Evolutionary conservation across 1,140 invertebrate genomes (phyloP).

Genomic region (Drosophila mojavensis): DNA sequence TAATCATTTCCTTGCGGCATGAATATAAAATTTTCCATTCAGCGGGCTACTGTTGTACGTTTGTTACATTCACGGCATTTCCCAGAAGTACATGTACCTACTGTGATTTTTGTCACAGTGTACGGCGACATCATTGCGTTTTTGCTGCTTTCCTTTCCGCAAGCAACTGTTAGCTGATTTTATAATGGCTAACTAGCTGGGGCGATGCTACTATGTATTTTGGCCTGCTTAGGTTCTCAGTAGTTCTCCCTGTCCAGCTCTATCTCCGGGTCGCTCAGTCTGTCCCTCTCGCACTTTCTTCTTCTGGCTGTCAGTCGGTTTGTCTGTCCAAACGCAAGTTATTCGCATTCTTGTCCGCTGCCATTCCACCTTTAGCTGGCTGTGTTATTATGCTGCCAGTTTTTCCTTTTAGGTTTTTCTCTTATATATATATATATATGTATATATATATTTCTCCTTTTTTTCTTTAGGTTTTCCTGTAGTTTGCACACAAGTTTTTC

Average conservation of each 20-base stretch:
- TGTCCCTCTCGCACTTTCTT: constrained; percentile 26
- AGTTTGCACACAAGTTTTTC: constrained; percentile 78
- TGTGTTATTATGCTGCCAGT: constrained; percentile 70
- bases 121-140: constrained; percentile 17
- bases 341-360: constrained; percentile 58
- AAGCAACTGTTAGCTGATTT: constrained; percentile 9
- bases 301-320: constrained; percentile 23
- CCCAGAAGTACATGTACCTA: constrained; percentile 12
- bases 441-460: constrained; percentile 1
- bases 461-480: constrained; percentile 52
- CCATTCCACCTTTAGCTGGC: constrained; percentile 65
- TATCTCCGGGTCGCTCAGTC: neutral
- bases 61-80: constrained; percentile 23
- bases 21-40: constrained; percentile 40
- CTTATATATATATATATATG: constrained; percentile 13
- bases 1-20: constrained; percentile 25
- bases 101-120: constrained; percentile 42
- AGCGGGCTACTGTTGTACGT: constrained; percentile 18
- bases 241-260: constrained; percentile 38
- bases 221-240: constrained; percentile 57
- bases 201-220: constrained; percentile 39
- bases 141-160: neutral
- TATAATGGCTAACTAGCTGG: constrained; percentile 47
- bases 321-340: constrained; percentile 67
- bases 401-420: constrained; percentile 49